A percentile compares a stretch with the other conserved stretches of the same genome.
Evolutionary conservation across 2,888 invertebrate genomes (phyloP).

Genomic region (Gymnosoma rotundatum): DNA sequence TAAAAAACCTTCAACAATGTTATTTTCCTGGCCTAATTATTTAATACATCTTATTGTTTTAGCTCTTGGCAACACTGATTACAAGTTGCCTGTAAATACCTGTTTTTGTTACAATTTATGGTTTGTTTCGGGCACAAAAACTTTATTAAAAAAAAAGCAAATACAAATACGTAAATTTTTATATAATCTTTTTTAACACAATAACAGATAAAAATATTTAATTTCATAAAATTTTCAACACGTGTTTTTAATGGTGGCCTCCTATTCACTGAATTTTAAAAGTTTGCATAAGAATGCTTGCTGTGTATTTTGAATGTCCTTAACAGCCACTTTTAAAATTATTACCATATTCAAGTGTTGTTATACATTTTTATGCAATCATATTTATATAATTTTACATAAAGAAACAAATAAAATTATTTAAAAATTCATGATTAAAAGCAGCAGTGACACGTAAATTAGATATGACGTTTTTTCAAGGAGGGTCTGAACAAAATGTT

Average conservation of each 20-base stretch:
- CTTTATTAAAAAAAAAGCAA: neutral
- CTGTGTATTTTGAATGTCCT: constrained; percentile 24
- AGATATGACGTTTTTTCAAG: too few species aligned
- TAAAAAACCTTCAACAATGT: too few species aligned
- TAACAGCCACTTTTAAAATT: constrained; percentile 42
- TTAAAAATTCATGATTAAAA: too few species aligned
- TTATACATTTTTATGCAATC: neutral
- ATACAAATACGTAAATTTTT: constrained; percentile 21
- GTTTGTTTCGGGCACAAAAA: neutral
- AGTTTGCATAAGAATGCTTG: neutral
- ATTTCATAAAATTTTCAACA: too few species aligned
- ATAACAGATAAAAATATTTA: constrained; percentile 25
- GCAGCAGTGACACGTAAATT: too few species aligned
- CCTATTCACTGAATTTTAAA: neutral
- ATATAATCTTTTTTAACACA: constrained; percentile 4
- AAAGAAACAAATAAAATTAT: too few species aligned
- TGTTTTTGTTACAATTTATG: neutral
- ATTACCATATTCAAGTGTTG: neutral
- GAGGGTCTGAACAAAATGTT: too few species aligned
- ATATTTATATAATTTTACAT: neutral
- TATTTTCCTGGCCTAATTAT: too few species aligned
- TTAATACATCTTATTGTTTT: too few species aligned
- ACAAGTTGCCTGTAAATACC: constrained; percentile 8
- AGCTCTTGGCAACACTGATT: too few species aligned
- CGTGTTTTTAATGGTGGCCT: neutral